Evolutionary conservation across 2,888 invertebrate species (phyloP).

Genomic region (Drosophila testacea): DNA sequence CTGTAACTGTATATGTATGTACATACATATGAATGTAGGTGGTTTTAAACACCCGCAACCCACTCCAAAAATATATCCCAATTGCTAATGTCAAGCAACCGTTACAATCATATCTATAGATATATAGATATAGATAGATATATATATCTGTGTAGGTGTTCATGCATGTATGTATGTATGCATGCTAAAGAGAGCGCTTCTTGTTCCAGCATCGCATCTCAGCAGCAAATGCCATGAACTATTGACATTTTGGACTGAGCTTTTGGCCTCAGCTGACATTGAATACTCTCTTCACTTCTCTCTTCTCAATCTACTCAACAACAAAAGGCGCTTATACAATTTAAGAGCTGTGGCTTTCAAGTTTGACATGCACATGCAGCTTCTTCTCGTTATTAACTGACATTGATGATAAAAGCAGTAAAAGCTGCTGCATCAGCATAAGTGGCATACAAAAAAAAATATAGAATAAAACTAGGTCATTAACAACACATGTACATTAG

Average conservation of each 20-base stretch:
- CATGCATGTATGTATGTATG: constrained; percentile 1
- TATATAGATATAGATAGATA: too few species aligned
- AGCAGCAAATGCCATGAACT: constrained; percentile 53
- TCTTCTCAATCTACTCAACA: background rate
- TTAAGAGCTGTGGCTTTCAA: background rate
- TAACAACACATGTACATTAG: constrained; percentile 36
- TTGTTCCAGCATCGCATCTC: constrained; percentile 10
- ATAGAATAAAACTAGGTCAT: constrained; percentile 56
- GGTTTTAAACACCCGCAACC: background rate
- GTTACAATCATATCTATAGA: constrained; percentile 2
- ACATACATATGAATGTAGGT: background rate
- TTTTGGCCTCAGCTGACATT: constrained; percentile 48
- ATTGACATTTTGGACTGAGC: constrained; percentile 54
- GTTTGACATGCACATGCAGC: constrained; percentile 25
- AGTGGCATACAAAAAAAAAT: constrained; percentile 18
- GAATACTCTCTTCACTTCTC: constrained; percentile 26
- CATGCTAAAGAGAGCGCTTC: background rate
- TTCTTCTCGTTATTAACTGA: constrained; percentile 51
- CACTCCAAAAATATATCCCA: background rate
- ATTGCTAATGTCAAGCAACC: constrained; percentile 19
- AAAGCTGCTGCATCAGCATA: constrained; percentile 32
- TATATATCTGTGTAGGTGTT: constrained; percentile 1
- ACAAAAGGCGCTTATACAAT: constrained; percentile 3
- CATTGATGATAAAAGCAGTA: constrained; percentile 49
- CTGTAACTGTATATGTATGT: background rate